These are phyloP conservation scores for Mystacides longicornis DNA, from an alignment of 2,888 invertebrate genomes.

Conservation along the genomic window DNA sequence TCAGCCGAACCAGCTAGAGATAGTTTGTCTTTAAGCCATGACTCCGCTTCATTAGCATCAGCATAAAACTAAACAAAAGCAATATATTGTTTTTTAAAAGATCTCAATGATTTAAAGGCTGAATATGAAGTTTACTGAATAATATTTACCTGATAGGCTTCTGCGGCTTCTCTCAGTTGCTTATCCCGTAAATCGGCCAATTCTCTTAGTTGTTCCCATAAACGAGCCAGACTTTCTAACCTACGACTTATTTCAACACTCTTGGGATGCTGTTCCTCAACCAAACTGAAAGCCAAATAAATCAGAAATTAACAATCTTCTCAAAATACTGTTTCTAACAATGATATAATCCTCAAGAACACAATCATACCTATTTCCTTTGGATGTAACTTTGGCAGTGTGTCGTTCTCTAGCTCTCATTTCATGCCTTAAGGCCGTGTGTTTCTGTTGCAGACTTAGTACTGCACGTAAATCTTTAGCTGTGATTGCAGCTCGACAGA, in stretches of 20 bases:
- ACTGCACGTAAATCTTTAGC: conserved; percentile 91
- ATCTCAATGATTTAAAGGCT: no score
- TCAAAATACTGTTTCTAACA: no score
- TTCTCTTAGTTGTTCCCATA: conserved; percentile 86
- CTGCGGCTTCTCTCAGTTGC: conserved; percentile 79
- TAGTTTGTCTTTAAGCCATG: conserved; percentile 95
- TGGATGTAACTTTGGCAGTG: conserved; percentile 38
- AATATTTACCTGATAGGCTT: conserved; percentile 72
- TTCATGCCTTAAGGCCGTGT: conserved; percentile 84
- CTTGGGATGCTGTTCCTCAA: conserved; percentile 75
- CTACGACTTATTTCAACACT: conserved; percentile 74
- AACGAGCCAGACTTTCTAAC: conserved; percentile 68
- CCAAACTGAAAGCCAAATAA: conserved; percentile 51
- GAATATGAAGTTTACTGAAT: not conserved
- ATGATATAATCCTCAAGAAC: no score
- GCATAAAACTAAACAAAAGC: conserved; percentile 67
- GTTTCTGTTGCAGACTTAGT: conserved; percentile 83
- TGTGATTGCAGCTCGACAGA: conserved; percentile 86
- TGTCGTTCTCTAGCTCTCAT: conserved; percentile 62
- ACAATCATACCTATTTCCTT: conserved; percentile 54
- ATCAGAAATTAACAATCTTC: no score
- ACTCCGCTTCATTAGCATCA: conserved; percentile 96
- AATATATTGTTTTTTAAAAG: not conserved
- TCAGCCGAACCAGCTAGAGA: conserved; percentile 84
- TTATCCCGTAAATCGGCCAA: conserved; percentile 66